Base-by-base conservation (phyloP, 2,797 vertebrate species). In the Periophthalmus magnuspinnatus region DNA sequence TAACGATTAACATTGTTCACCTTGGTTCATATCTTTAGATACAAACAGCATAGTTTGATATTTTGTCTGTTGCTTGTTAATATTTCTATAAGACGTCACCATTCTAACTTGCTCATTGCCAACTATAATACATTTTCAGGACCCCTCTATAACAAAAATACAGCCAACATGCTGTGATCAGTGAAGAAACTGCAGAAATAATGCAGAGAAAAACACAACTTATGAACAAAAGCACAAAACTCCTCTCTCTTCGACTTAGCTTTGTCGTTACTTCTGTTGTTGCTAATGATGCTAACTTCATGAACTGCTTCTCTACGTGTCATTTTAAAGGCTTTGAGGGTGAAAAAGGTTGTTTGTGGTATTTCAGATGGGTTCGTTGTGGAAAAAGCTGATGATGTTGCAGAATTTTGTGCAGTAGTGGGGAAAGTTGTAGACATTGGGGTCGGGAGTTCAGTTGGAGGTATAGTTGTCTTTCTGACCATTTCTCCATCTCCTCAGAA, bases 1-100 rank as follows among this genome's bases (percentile, higher is more conserved):
- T 19, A 3, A 67, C 14, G 9, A n/a, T n/a, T 17, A 17, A 45
- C 13, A 41, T 33, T 38, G 5, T 6, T 48, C 6, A 16, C 3
- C 2, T 5, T 62, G 10, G 47, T 3, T 70, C 5, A 56, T 4
- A 5, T 84, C 84, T 74, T 60, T 80, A 2, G 78, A 64, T 62
- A 90, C 48, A 11, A 83, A 86, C 38, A 91, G 78, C 52, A 90
- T 69, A 0, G 90, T 89, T 56, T 84, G 89, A 75, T 90, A 87
- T 5, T 77, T 55, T 0, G 71, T 67, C 11, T 0, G 38, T 38
- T 74, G 78, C 32, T 66, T 47, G 19, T 38, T 66, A 45, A 55
- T 34, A 71, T 2, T 41, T 19, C 2, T 13, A 6, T 17, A 41
- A 50, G 5, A 50, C 0, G 34, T 19, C 7, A 81, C 2, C 50